phyloP scores from a whole-genome alignment of 2,113 vertebrate species.

The Menidia beryllina region DNA sequence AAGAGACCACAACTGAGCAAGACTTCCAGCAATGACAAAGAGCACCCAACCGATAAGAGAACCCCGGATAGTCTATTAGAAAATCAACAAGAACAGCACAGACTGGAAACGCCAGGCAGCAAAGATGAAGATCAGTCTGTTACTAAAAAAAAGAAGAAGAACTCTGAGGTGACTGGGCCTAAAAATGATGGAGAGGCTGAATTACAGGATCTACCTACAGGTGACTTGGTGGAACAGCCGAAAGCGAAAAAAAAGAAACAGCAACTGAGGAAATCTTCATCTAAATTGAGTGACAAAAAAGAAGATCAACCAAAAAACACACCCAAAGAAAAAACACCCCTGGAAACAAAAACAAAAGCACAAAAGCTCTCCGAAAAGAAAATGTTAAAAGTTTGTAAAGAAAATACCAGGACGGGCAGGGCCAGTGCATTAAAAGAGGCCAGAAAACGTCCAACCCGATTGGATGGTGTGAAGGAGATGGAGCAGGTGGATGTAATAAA shows the following conservation, averaged over 20 bases:
- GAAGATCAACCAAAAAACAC: constrained; percentile 10
- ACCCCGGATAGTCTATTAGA: neutral
- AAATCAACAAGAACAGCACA: constrained; percentile 15
- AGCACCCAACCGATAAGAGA: constrained; percentile 30
- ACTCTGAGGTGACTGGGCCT: neutral
- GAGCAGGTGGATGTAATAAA: neutral
- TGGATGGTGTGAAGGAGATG: neutral
- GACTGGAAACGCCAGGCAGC: neutral
- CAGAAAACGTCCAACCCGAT: neutral
- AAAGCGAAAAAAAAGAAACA: constrained; percentile 42
- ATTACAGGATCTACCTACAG: constrained; percentile 15
- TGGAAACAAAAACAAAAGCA: constrained; percentile 20
- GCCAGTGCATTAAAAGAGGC: constrained; percentile 1
- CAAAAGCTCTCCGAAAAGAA: constrained; percentile 9
- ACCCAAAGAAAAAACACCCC: neutral
- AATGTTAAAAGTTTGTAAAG: constrained; percentile 11
- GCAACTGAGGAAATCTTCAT: constrained; percentile 11
- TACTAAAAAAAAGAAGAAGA: constrained; percentile 13
- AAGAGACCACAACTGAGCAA: constrained; percentile 31
- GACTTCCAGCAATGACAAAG: constrained; percentile 34
- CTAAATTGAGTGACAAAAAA: constrained; percentile 10
- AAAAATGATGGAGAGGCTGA: neutral
- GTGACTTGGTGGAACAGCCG: constrained; percentile 6
- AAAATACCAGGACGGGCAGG: constrained; percentile 19
- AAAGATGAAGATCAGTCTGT: neutral